Evolutionary conservation across 2,797 vertebrate genomes (phyloP).

Genomic region (Xerus rutilus): DNA sequence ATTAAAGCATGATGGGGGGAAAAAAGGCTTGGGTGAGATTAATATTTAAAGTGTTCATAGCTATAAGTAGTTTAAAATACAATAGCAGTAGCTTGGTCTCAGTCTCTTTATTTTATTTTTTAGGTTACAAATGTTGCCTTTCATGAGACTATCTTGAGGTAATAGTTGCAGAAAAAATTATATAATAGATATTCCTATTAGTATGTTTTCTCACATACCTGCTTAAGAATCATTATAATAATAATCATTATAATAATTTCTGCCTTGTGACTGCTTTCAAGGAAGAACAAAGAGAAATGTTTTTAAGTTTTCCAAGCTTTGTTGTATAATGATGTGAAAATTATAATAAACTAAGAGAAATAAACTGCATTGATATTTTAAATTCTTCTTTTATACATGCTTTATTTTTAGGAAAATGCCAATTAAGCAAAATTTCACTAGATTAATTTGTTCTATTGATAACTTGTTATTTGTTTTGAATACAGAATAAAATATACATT

Average conservation of each 20-base stretch:
- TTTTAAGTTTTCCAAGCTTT: neutral
- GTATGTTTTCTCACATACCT: conserved; percentile 13
- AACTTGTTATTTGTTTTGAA: conserved; percentile 16
- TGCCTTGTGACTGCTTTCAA: neutral
- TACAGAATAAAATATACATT: neutral
- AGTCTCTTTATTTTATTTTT: conserved; percentile 24
- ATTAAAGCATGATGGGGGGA: neutral
- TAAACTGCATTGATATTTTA: conserved; percentile 15
- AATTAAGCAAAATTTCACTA: neutral
- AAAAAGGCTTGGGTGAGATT: conserved; percentile 29
- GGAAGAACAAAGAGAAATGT: neutral
- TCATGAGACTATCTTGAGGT: neutral
- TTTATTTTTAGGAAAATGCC: neutral
- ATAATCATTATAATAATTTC: neutral
- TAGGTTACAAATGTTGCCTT: conserved; percentile 40
- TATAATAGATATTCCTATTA: neutral
- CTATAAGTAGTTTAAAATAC: neutral
- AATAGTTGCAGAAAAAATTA: neutral
- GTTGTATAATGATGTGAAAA: neutral
- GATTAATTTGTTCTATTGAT: neutral
- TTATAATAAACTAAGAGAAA: conserved; percentile 14
- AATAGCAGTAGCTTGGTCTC: neutral
- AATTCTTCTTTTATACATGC: neutral
- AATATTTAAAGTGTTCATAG: conserved; percentile 57
- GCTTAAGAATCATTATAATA: neutral